Evolutionary conservation across 2,797 vertebrate species (phyloP).

Genomic region (Salarias fasciatus): DNA sequence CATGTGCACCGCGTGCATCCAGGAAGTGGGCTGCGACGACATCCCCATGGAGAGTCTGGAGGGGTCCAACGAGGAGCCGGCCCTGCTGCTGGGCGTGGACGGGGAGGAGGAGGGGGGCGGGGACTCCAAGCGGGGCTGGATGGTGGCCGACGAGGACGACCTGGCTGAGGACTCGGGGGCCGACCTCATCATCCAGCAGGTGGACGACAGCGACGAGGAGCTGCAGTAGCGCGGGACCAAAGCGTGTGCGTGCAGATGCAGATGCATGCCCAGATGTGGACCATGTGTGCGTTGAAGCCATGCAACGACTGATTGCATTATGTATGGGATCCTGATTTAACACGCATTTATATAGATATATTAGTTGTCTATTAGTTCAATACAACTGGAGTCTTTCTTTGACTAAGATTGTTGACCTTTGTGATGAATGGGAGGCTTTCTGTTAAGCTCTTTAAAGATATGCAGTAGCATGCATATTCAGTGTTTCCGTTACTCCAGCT

Average conservation of each 20-base stretch:
- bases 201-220: conserved; percentile 95
- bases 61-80: conserved; percentile 76
- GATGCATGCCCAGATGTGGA: background rate
- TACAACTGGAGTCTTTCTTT: conserved; percentile 44
- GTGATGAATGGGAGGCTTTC: conserved; percentile 51
- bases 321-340: conserved; percentile 51
- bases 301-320: conserved; percentile 61
- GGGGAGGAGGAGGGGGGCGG: conserved; percentile 88
- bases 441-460: conserved; percentile 52
- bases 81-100: conserved; percentile 86
- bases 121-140: conserved; percentile 88
- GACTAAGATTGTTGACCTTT: conserved; percentile 32
- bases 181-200: conserved; percentile 95
- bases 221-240: conserved; percentile 78
- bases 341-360: conserved; percentile 42
- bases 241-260: conserved; percentile 22
- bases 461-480: conserved; percentile 68
- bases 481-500: conserved; percentile 49
- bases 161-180: conserved; percentile 92
- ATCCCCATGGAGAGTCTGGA: conserved; percentile 85
- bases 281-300: conserved; percentile 53
- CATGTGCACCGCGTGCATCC: conserved; percentile 91
- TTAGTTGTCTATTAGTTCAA: conserved; percentile 39
- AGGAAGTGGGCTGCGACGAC: conserved; percentile 91
- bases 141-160: conserved; percentile 86